Evolutionary conservation across 2,797 vertebrate species (phyloP), one percentile per base, ranked within the genome.

Genomic region (Xiphorhynchus erythropygius): DNA sequence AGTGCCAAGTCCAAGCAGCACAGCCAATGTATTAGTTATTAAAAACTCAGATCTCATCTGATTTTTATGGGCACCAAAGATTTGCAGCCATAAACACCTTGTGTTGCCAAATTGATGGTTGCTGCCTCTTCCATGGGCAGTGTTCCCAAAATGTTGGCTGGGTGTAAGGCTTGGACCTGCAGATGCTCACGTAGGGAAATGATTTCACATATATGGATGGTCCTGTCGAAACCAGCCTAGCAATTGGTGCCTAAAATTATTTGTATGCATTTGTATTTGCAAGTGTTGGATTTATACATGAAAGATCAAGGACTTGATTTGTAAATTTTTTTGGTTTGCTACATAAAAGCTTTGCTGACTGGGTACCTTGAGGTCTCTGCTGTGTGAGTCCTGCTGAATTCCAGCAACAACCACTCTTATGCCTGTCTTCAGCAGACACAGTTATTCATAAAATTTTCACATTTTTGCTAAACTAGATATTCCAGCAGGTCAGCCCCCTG

Each of bases 251-350:
- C 3, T 57, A 17, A 42, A 88, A 88, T 84, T 68, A 86, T 44
- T 80, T 57, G 64, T 89, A 41, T 67, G 37, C 53, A 13, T 94
- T 69, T 90, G 33, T 93, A 68, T 81, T 96, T 93, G 83, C 79
- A 91, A 84, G 67, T 35, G 67, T 53, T 90, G 74, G 70, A n/a
- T 87, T 84, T 94, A 65, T 50, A 87, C 67, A 25, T 68, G 68
- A 21, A n/a, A 90, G 76, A 84, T 94, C 83, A 88, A 93, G 95
- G 93, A 42, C 63, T 78, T 89, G 13, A 65, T 67, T 85, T 73
- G 80, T 60, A 47, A 63, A 16, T 81, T 52, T 64, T 78, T 68
- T 68, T 30, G 5, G 21, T 67, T 81, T 71, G 46, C 42, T 93
- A 21, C 53, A 44, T 71, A 35, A 91, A 70, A 82, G 55, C 59